Evolutionary conservation across 2,113 vertebrate species (phyloP).

Genomic region (Chamaetylas fuelleborni): DNA sequence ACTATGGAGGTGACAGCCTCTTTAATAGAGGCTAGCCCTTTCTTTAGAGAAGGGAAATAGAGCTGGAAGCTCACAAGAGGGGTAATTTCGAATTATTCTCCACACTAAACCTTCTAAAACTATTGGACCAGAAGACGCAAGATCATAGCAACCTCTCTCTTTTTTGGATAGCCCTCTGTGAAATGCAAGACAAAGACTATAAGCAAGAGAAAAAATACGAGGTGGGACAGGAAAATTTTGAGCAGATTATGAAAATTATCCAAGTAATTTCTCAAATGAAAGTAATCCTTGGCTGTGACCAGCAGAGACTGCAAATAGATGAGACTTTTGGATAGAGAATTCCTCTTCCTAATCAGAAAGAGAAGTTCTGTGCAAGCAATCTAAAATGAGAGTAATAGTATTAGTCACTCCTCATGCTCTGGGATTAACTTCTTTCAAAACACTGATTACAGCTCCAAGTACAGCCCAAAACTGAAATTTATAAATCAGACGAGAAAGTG

Average conservation of each 20-base stretch:
- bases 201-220: not conserved
- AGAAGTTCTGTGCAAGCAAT: not conserved
- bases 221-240: not conserved
- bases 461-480: not conserved
- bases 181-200: not conserved
- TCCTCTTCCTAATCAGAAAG: slow-evolving; percentile 1
- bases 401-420: slow-evolving; percentile 24
- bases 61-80: not conserved
- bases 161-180: not conserved
- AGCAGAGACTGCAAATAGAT: not conserved
- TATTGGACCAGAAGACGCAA: not conserved
- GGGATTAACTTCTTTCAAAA: slow-evolving; percentile 45
- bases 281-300: not conserved
- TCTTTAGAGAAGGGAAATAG: not conserved
- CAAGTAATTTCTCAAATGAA: not conserved
- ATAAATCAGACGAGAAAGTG: not conserved
- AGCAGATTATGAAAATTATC: slow-evolving; percentile 8
- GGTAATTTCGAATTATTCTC: not conserved
- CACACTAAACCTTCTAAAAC: not conserved
- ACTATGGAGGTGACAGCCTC: not conserved
- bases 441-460: slow-evolving; percentile 22
- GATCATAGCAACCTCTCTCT: not conserved
- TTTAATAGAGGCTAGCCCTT: not conserved
- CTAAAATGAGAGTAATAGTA: not conserved
- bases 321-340: not conserved